Conservation (phyloP, 2,888 invertebrate genomes). For the Parascotia fuliginaria region DNA sequence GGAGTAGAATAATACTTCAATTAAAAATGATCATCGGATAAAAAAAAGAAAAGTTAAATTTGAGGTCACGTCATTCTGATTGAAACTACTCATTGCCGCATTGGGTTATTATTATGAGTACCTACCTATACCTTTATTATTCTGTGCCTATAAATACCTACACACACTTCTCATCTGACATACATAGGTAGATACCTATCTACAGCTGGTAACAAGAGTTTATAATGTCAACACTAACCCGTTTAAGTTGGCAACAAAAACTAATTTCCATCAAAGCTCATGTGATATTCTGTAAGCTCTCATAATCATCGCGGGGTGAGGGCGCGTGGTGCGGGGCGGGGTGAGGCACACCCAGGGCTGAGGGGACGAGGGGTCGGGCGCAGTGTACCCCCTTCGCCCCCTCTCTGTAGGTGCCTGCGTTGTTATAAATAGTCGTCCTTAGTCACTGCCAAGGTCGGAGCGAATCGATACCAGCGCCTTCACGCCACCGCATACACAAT, state of each 20-base stretch:
- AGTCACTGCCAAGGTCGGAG: slow-evolving; percentile 74
- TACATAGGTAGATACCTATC: no score
- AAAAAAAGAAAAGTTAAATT: no score
- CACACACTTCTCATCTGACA: no score
- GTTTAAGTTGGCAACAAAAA: slow-evolving; percentile 11
- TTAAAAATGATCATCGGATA: no score
- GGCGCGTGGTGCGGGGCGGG: not conserved
- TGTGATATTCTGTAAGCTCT: slow-evolving; percentile 12
- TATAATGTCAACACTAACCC: not conserved
- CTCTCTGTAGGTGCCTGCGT: slow-evolving; percentile 14
- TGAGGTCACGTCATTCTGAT: no score
- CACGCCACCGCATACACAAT: not conserved
- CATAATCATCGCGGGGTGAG: slow-evolving; percentile 17
- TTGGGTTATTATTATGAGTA: no score
- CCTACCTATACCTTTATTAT: no score
- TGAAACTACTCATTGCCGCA: no score
- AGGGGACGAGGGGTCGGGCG: not conserved
- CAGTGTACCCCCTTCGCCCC: no score
- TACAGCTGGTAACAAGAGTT: not conserved
- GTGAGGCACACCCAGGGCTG: slow-evolving; percentile 1
- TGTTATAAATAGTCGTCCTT: slow-evolving; percentile 70
- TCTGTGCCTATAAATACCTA: no score
- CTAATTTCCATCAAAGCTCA: slow-evolving; percentile 14
- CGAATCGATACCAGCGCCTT: slow-evolving; percentile 48
- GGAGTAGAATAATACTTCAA: no score